Evolutionary conservation across 2,888 invertebrate species (phyloP).

Genomic region (Cynaeus angustus): DNA sequence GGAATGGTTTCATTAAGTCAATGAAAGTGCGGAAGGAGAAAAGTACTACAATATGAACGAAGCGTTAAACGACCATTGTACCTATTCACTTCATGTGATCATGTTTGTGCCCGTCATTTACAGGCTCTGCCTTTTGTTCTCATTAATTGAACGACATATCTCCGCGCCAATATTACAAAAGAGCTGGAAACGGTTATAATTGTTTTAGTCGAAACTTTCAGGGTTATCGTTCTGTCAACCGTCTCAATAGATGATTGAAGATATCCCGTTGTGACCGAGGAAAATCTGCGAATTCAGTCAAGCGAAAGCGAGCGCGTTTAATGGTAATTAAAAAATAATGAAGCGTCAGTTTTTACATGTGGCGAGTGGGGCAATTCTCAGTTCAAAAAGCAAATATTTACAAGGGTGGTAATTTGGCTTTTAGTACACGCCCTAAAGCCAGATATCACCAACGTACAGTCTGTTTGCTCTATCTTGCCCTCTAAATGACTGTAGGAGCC

Average conservation of each 20-base stretch:
- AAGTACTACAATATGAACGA: slow-evolving; percentile 56
- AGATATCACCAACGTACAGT: slow-evolving; percentile 49
- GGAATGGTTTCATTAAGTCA: slow-evolving; percentile 54
- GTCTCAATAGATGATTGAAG: slow-evolving; percentile 35
- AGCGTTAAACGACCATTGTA: slow-evolving; percentile 58
- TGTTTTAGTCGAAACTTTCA: slow-evolving; percentile 48
- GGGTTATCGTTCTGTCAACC: slow-evolving; percentile 36
- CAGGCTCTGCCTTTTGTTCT: slow-evolving; percentile 54
- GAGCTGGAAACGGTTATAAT: slow-evolving; percentile 50
- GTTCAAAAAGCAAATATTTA: slow-evolving; percentile 57
- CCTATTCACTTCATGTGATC: slow-evolving; percentile 53
- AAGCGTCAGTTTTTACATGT: slow-evolving; percentile 13
- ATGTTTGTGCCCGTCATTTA: slow-evolving; percentile 54
- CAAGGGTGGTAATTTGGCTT: slow-evolving; percentile 56
- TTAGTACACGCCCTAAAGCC: slow-evolving; percentile 53
- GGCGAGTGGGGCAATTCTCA: slow-evolving; percentile 53
- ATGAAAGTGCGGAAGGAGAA: slow-evolving; percentile 52
- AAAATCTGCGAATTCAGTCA: not conserved
- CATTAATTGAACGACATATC: slow-evolving; percentile 58
- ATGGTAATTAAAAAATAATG: slow-evolving; percentile 32
- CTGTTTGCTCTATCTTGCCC: slow-evolving; percentile 48
- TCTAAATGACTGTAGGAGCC: slow-evolving; percentile 49
- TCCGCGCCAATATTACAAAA: slow-evolving; percentile 47
- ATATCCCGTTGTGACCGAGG: not conserved
- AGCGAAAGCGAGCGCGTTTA: slow-evolving; percentile 2